phyloP scores from a whole-genome alignment of 2,797 vertebrate species.

The Rhinella marina region DNA sequence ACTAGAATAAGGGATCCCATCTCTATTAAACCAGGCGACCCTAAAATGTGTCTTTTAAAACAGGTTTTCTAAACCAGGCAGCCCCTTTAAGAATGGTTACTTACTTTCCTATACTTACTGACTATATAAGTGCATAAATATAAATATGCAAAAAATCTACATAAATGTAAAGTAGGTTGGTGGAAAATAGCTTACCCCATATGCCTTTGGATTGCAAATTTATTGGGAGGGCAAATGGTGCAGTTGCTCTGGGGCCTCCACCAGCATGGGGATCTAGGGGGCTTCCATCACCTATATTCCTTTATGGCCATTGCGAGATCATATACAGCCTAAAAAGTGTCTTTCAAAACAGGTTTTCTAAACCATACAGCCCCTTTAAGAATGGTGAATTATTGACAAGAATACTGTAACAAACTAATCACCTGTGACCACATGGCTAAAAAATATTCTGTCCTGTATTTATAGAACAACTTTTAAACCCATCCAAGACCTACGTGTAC shows the following conservation, averaged over 20 bases:
- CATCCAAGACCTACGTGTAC: slow-evolving; percentile 63
- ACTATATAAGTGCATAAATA: no score
- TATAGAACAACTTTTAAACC: slow-evolving; percentile 68
- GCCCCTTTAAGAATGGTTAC: background rate
- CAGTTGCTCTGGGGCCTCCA: background rate
- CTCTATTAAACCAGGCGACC: no score
- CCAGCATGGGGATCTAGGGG: no score
- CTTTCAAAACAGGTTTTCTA: no score
- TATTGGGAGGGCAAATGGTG: no score
- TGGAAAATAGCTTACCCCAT: background rate
- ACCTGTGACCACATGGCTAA: background rate
- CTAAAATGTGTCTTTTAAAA: no score
- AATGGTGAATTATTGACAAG: background rate
- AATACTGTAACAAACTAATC: background rate
- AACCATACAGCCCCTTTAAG: background rate
- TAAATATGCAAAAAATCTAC: no score
- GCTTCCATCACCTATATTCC: no score
- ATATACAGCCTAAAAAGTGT: background rate
- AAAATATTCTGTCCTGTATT: background rate
- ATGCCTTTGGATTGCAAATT: background rate
- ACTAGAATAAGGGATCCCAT: no score
- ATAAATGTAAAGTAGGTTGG: background rate
- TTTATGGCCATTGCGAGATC: background rate
- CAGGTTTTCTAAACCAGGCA: background rate
- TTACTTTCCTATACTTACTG: no score